Base-by-base conservation (phyloP, 1,140 invertebrate species). In the Druon quercuslanigerum region DNA sequence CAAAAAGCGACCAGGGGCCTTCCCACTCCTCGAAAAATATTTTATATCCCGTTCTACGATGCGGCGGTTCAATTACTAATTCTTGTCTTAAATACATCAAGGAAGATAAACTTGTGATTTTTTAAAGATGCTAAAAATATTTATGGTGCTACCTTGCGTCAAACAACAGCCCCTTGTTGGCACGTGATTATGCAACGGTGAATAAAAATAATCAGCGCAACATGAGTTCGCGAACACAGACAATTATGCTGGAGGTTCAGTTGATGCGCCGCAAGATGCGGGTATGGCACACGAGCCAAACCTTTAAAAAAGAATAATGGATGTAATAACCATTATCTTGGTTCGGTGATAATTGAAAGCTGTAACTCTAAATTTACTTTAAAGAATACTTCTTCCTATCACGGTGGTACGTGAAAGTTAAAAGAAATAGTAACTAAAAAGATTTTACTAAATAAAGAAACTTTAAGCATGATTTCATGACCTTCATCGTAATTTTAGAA, bases 181-280 rank as follows among this genome's bases (percentile, higher is more conserved):
- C 14, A 66, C 51, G 25, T 77, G 70, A 84, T 85, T 85, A 76
- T 77, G 77, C 83, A 85, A 86, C 84, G 81, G 82, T 83, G 76
- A 78, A 85, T 82, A 83, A 84, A 81, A 83, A 86, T 82, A 80
- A 66, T 20, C 14, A 33, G 40, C 33, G 60, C 16, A 66, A 66
- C 40, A 33, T 46, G 25, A 46, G 20, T 14, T 66, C 25, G 14
- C 25, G 60, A 66, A 66, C 46, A 66, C 46, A n/a, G 40, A 33
- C 5, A 40, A 66, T 40, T 13, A 12, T 40, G 11, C 16, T 33
- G 40, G 40, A 46, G 40, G 40, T 46, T 46, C 40, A 11, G 40
- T 66, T 66, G 40, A 66, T 66, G 60, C 60, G n/a, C 40, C 33
- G 60, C 60, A 66, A 66, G 14, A 40, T 66, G 60, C 60, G 60